Conservation (phyloP, 2,797 vertebrate species). For the Chelon labrosus region DNA sequence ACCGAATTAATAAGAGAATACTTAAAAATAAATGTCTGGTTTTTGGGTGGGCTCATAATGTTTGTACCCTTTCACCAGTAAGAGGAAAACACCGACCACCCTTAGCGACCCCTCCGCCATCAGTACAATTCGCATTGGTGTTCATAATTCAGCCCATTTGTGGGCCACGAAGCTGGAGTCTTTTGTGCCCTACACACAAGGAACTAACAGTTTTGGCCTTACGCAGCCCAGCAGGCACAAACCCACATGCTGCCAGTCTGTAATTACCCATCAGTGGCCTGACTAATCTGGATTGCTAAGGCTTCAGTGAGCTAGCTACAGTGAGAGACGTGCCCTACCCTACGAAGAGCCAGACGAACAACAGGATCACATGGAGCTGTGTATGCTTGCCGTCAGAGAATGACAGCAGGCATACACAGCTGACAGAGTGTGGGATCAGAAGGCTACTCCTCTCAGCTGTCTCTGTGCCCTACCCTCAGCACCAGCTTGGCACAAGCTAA, state of each 20-base stretch:
- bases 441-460: constrained; percentile 57
- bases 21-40: not conserved
- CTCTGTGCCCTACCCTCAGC: constrained; percentile 44
- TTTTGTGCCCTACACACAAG: not conserved
- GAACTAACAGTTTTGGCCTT: constrained; percentile 20
- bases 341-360: constrained; percentile 50
- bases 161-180: not conserved
- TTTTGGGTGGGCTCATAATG: not conserved
- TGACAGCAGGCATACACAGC: constrained; percentile 55
- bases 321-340: constrained; percentile 44
- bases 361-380: constrained; percentile 49
- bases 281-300: constrained; percentile 48
- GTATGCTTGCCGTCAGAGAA: constrained; percentile 36
- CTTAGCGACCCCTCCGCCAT: constrained; percentile 38
- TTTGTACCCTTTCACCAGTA: constrained; percentile 16
- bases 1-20: not conserved
- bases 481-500: constrained; percentile 40
- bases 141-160: constrained; percentile 11
- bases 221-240: constrained; percentile 16
- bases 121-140: constrained; percentile 14
- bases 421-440: constrained; percentile 54
- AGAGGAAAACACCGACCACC: constrained; percentile 8
- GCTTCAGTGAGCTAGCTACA: constrained; percentile 34
- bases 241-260: constrained; percentile 29
- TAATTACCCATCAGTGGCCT: constrained; percentile 49